phyloP scores from a whole-genome alignment of 2,113 vertebrate species.

The Ceyx cyanopectus region DNA sequence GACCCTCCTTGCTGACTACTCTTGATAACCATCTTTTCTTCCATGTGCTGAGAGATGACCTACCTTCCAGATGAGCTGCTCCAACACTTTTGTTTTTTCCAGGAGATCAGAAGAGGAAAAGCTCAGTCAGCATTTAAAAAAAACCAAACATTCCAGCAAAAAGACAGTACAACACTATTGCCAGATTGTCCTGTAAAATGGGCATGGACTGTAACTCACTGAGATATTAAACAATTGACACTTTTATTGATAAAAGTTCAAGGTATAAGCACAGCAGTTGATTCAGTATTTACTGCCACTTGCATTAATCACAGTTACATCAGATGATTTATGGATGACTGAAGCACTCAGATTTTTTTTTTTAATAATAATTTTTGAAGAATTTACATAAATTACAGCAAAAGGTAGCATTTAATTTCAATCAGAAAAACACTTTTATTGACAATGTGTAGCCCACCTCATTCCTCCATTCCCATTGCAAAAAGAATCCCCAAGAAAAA shows the following conservation, averaged over 20 bases:
- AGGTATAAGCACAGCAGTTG: background rate
- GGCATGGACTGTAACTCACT: background rate
- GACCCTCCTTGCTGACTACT: no score
- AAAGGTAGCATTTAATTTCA: conserved; percentile 16
- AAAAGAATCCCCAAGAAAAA: background rate
- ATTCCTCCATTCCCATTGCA: background rate
- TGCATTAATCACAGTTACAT: background rate
- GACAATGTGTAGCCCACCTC: background rate
- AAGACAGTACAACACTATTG: background rate
- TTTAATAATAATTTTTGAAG: background rate
- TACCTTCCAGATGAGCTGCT: no score
- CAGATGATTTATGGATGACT: background rate
- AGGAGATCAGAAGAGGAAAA: background rate
- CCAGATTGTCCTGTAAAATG: background rate
- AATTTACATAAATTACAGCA: conserved; percentile 11
- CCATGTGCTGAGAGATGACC: no score
- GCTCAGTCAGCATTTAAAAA: background rate
- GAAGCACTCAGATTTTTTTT: background rate
- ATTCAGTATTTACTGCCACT: conserved; percentile 14
- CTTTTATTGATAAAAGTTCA: background rate
- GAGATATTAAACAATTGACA: background rate
- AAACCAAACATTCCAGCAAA: background rate
- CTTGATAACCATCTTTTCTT: no score
- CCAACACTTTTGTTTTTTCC: background rate
- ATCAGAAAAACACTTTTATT: background rate